Conservation (phyloP, 1,140 invertebrate species). For the Aphelinus atriplicis region DNA sequence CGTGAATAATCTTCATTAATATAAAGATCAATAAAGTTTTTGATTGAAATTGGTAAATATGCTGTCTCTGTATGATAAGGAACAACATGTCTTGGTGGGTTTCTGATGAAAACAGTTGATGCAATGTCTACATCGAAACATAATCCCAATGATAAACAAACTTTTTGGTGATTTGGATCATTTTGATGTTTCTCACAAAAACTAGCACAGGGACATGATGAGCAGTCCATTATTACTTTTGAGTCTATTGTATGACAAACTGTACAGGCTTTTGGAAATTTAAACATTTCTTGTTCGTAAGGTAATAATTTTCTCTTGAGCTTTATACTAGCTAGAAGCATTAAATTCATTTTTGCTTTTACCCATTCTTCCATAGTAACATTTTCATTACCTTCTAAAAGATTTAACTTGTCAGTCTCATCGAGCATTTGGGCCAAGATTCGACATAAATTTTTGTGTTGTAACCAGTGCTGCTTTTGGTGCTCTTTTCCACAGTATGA, state of each 20-base stretch:
- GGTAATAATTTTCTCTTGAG: constrained; percentile 43
- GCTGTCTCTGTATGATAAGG: constrained; percentile 40
- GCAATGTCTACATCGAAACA: constrained; percentile 48
- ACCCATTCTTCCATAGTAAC: constrained; percentile 40
- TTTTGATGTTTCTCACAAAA: constrained; percentile 49
- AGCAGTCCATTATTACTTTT: constrained; percentile 46
- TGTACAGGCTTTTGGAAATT: constrained; percentile 50
- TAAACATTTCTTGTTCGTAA: constrained; percentile 55
- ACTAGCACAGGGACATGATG: constrained; percentile 47
- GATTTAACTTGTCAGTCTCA: constrained; percentile 18
- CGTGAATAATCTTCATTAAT: constrained; percentile 36
- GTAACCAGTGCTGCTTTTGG: constrained; percentile 56
- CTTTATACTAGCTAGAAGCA: constrained; percentile 47
- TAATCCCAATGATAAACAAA: constrained; percentile 44
- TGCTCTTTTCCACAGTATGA: constrained; percentile 54
- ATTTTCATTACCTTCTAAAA: constrained; percentile 35
- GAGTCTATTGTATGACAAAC: constrained; percentile 47
- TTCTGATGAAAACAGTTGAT: constrained; percentile 30
- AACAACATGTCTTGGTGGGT: constrained; percentile 43
- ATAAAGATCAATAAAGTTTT: constrained; percentile 50
- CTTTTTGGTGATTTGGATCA: constrained; percentile 40
- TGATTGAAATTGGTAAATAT: constrained; percentile 47
- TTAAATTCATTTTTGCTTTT: constrained; percentile 50
- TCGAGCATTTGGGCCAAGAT: constrained; percentile 42
- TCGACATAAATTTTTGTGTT: constrained; percentile 54